Conservation (phyloP, 2,113 vertebrate genomes). For the Puntigrus tetrazona region DNA sequence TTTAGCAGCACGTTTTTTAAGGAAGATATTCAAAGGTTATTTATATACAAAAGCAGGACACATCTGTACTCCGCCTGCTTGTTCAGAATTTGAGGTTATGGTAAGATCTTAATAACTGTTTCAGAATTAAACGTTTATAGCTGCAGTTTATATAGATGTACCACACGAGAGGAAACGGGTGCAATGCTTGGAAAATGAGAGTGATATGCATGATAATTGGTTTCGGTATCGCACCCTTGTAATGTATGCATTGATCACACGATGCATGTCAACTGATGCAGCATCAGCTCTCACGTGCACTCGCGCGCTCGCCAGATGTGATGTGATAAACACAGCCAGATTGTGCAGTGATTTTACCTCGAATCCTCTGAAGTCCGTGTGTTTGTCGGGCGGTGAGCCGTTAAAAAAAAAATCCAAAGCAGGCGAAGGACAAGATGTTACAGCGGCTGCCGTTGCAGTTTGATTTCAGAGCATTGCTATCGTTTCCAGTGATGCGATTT, state of each 20-base stretch:
- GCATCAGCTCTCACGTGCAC: slow-evolving; percentile 2
- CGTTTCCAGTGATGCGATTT: not conserved
- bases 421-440: not conserved
- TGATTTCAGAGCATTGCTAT: not conserved
- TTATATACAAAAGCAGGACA: not conserved
- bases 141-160: not conserved
- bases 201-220: not conserved
- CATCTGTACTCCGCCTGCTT: not conserved
- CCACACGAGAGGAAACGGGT: not conserved
- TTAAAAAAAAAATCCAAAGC: not conserved
- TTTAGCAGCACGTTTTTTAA: not conserved
- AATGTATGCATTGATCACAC: not conserved
- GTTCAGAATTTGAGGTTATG: no score
- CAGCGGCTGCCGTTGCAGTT: not conserved
- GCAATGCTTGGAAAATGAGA: not conserved
- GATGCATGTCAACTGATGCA: not conserved
- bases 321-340: not conserved
- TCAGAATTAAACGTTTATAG: not conserved
- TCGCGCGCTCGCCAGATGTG: not conserved
- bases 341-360: not conserved
- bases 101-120: not conserved
- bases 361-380: not conserved
- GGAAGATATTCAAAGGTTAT: not conserved
- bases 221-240: not conserved
- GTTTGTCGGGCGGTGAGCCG: not conserved